phyloP scores from a whole-genome alignment of 2,797 vertebrate genomes.

The Gymnodraco acuticeps region DNA sequence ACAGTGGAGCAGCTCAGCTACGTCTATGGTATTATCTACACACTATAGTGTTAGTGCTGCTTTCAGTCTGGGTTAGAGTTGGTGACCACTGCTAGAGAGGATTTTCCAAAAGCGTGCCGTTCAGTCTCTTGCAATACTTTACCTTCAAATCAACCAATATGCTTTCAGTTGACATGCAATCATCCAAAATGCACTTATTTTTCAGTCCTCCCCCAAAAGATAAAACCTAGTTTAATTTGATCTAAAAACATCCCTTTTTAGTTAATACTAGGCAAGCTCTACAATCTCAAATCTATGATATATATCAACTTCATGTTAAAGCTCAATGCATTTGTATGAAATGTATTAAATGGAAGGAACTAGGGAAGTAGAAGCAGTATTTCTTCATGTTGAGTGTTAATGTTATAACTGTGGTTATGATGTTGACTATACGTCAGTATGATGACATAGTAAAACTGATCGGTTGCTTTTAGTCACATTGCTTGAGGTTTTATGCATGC shows the following conservation, averaged over 20 bases:
- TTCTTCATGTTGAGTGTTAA: constrained; percentile 29
- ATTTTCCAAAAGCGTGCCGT: constrained; percentile 55
- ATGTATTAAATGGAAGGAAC: constrained; percentile 37
- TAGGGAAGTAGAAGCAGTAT: constrained; percentile 29
- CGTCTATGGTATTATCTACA: not conserved
- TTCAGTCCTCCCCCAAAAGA: not conserved
- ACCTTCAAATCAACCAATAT: constrained; percentile 49
- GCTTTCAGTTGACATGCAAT: constrained; percentile 69
- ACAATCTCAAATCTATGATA: not conserved
- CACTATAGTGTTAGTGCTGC: constrained; percentile 48
- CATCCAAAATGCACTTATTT: constrained; percentile 72
- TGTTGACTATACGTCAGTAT: constrained; percentile 15
- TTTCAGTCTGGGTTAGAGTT: constrained; percentile 45
- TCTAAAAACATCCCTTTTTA: not conserved
- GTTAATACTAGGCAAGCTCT: constrained; percentile 35
- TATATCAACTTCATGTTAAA: constrained; percentile 8
- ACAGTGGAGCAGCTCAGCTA: constrained; percentile 65
- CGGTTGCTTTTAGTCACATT: constrained; percentile 26
- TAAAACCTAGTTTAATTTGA: not conserved
- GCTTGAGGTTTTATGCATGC: constrained; percentile 76
- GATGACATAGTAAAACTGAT: constrained; percentile 24
- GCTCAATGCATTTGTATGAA: constrained; percentile 31
- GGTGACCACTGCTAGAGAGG: constrained; percentile 49
- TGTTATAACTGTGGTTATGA: constrained; percentile 18
- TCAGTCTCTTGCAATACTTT: constrained; percentile 46